Evolutionary conservation across 2,888 invertebrate genomes (phyloP), one percentile per base, ranked within the genome.

Genomic region (Campoletis raptor): DNA sequence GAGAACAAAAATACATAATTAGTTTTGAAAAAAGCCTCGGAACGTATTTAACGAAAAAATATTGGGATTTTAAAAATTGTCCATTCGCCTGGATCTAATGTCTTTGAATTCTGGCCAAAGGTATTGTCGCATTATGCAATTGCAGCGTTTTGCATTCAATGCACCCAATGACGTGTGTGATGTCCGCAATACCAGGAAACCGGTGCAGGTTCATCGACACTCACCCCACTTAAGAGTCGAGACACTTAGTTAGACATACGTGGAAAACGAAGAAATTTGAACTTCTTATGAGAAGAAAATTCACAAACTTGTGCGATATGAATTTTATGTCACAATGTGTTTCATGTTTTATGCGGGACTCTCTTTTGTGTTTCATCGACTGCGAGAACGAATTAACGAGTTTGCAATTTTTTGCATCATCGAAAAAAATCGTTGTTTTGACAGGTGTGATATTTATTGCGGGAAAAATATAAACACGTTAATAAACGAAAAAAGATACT

Each of bases 151-250:
- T 91, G 89, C 90, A 90, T 92, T 91, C 89, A 88, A 89, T 89
- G 85, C 85, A 61, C 15, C 54, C 78, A 78, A 83, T 66, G 54
- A 30, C 80, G 61, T 64, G 72, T 83, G 70, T 77, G 80, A 85
- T 85, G 86, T 86, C 83, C 83, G 81, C 83, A 83, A 85, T 89
- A 90, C 88, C 85, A 84, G 85, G 90, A 90, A 90, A 88, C 85
- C 87, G 79, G 66, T 81, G 85, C 86, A 89, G 88, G 92, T 92
- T 92, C 90, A 91, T 92, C 90, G 92, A 92, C 92, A 91, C 86
- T 86, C 72, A 48, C 70, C 37, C 37, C 76, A 66, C 64, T 66
- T 70, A 18, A 61, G 37, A 18, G 54, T 54, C 30, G 24, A 40
- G 18, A 77, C 57, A 24, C 45, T 61, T 40, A 61, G 9, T 57